Evolutionary conservation across 2,797 vertebrate species (phyloP).

Genomic region (Yasuhikotakia modesta): DNA sequence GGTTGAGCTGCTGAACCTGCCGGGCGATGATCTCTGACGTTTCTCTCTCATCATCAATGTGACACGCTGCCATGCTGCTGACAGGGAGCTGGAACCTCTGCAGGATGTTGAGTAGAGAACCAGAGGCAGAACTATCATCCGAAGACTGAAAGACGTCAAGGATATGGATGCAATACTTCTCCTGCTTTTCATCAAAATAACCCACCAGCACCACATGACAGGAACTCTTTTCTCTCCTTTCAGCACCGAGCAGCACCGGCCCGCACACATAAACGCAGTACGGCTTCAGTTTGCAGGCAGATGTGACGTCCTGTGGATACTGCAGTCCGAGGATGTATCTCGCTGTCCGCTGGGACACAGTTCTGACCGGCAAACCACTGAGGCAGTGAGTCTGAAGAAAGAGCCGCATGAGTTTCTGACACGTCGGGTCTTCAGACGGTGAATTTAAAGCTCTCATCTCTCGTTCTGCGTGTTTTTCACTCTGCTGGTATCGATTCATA

Average conservation of each 20-base stretch:
- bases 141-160: slow-evolving; percentile 69
- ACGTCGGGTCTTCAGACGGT: slow-evolving; percentile 37
- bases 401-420: slow-evolving; percentile 61
- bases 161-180: slow-evolving; percentile 66
- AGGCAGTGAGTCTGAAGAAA: slow-evolving; percentile 70
- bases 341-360: slow-evolving; percentile 55
- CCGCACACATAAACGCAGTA: slow-evolving; percentile 77
- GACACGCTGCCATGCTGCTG: slow-evolving; percentile 70
- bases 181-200: slow-evolving; percentile 68
- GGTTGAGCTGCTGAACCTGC: slow-evolving; percentile 71
- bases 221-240: slow-evolving; percentile 9
- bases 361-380: slow-evolving; percentile 37
- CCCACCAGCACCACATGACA: slow-evolving; percentile 72
- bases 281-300: slow-evolving; percentile 69
- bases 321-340: slow-evolving; percentile 64
- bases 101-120: slow-evolving; percentile 62
- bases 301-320: slow-evolving; percentile 68
- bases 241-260: slow-evolving; percentile 59
- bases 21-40: slow-evolving; percentile 63
- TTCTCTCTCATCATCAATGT: slow-evolving; percentile 55
- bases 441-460: too few species aligned
- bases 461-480: too few species aligned
- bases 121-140: slow-evolving; percentile 45
- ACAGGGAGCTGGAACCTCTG: slow-evolving; percentile 69
- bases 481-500: too few species aligned